These are phyloP conservation scores for Engystomops pustulosus DNA, from an alignment of 2,113 vertebrate genomes.

Conservation along the genomic window DNA sequence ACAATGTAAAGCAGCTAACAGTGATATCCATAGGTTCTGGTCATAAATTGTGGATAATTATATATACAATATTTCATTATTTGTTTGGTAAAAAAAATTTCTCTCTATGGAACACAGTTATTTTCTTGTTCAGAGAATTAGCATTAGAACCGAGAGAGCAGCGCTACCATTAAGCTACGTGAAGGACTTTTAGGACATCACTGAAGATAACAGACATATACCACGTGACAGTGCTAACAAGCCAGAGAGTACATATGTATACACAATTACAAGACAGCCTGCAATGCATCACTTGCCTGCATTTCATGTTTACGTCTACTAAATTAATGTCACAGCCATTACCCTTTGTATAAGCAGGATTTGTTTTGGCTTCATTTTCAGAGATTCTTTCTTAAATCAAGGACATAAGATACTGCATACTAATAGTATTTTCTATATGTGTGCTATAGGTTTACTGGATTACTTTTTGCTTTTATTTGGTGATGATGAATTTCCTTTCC, in stretches of 20 bases:
- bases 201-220: not conserved
- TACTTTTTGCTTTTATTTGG: not conserved
- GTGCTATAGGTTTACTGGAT: not conserved
- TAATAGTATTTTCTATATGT: too few species aligned
- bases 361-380: not conserved
- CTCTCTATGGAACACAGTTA: not conserved
- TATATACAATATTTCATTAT: too few species aligned
- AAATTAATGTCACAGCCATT: not conserved
- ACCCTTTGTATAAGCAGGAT: not conserved
- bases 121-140: not conserved
- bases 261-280: not conserved
- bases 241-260: not conserved
- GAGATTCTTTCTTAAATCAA: not conserved
- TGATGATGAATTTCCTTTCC: too few species aligned
- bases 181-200: slow-evolving; percentile 21
- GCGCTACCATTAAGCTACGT: not conserved
- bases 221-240: slow-evolving; percentile 13
- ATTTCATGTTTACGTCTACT: not conserved
- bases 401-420: not conserved
- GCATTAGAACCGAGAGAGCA: not conserved
- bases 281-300: slow-evolving; percentile 9
- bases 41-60: too few species aligned
- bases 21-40: too few species aligned
- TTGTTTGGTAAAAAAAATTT: not conserved
- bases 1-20: too few species aligned